phyloP scores from a whole-genome alignment of 1,140 invertebrate genomes.

The Drosophila eugracilis region DNA sequence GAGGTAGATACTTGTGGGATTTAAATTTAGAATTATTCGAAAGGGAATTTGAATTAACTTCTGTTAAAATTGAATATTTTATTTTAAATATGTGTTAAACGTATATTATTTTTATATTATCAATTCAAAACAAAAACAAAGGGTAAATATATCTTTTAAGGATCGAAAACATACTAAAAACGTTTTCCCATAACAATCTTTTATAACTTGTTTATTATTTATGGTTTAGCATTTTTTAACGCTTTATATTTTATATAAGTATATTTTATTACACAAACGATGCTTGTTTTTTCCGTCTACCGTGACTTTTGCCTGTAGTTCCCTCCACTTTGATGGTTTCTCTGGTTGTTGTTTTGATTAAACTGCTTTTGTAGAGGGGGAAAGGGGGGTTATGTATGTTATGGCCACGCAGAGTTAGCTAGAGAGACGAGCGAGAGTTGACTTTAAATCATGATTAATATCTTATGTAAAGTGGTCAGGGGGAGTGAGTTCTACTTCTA shows the following conservation, averaged over 20 bases:
- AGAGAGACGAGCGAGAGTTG: not conserved
- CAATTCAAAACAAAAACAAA: too few relatives aligned
- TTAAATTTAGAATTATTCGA: not conserved
- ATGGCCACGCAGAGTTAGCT: not conserved
- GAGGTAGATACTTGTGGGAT: not conserved
- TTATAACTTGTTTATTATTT: not conserved
- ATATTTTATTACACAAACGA: not conserved
- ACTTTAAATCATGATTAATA: conserved; percentile 49
- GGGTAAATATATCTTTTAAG: too few relatives aligned
- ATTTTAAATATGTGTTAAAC: too few relatives aligned
- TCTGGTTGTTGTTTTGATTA: conserved; percentile 36
- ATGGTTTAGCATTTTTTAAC: not conserved
- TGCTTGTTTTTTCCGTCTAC: not conserved
- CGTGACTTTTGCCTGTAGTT: conserved; percentile 17
- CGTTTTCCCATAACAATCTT: too few relatives aligned
- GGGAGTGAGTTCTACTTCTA: conserved; percentile 12
- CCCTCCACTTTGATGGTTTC: conserved; percentile 34
- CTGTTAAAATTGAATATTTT: too few relatives aligned
- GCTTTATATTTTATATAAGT: not conserved
- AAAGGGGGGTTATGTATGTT: conserved; percentile 2
- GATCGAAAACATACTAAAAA: too few relatives aligned
- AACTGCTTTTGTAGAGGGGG: conserved; percentile 3
- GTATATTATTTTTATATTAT: not conserved
- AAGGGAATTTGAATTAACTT: too few relatives aligned
- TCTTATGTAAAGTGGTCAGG: conserved; percentile 31